Conservation (phyloP, 2,797 vertebrate species). For the Phrynocephalus forsythii region DNA sequence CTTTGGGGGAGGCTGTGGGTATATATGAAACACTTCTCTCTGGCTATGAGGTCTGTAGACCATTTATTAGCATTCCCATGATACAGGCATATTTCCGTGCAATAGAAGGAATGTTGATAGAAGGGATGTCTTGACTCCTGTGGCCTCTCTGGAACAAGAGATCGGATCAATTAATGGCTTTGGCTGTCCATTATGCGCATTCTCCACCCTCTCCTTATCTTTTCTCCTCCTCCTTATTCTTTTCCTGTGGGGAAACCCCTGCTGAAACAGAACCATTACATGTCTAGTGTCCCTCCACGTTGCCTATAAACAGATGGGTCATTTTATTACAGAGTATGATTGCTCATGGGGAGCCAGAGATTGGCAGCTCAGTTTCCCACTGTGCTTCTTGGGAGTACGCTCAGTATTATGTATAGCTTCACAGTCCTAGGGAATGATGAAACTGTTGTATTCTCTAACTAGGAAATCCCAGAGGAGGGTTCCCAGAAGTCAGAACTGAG, state of each 20-base stretch:
- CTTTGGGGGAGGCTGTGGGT: fast-evolving
- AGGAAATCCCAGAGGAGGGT: too few species aligned
- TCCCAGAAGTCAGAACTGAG: too few species aligned
- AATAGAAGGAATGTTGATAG: neutral
- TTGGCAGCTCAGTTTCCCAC: too few species aligned
- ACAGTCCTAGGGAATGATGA: too few species aligned
- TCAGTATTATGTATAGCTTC: too few species aligned
- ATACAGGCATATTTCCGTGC: fast-evolving
- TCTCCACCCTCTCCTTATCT: too few species aligned
- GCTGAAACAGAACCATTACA: neutral
- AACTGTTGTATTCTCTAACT: too few species aligned
- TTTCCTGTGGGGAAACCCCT: neutral
- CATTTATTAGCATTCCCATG: neutral
- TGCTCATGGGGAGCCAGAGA: too few species aligned
- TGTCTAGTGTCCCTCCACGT: neutral
- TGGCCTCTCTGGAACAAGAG: conserved; percentile 38
- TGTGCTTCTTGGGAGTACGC: too few species aligned
- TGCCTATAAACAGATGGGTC: neutral
- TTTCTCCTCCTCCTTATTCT: neutral
- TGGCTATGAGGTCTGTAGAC: fast-evolving
- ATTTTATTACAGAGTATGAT: neutral
- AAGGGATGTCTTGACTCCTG: conserved; percentile 41
- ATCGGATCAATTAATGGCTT: conserved; percentile 58
- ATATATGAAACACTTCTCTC: neutral
- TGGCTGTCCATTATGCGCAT: conserved; percentile 14